Base-by-base conservation (phyloP, 2,888 invertebrate species). In the Plusia festucae region DNA sequence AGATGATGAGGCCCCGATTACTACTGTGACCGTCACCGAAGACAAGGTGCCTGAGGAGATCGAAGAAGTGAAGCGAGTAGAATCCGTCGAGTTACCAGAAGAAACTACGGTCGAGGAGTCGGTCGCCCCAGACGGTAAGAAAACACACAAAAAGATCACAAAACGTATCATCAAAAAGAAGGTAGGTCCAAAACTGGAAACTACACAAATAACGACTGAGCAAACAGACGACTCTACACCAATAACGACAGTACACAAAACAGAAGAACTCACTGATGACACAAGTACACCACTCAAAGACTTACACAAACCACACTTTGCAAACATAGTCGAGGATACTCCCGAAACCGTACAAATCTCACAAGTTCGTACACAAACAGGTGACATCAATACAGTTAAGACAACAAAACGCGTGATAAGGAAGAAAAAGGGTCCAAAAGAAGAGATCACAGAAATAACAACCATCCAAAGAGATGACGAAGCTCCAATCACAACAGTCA, bases 391-490 rank as follows among this genome's bases (percentile, higher is more conserved):
- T 0, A 16, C 54, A 0, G 13, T 65, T 0, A 60, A 55, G 9
- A 63, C 1, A 0, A 60, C 63, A 0, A 68, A 57, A 7, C 68
- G 68, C 0, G 22, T 51, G 0, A 54, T 70, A 6, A 68, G 60
- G 6, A 70, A 68, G 27, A 68, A 63, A 0, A 58, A 2, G 9
- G 63, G 63, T 2, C 56, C n/a, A 0, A 63, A 63, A 44, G 18
- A 53, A n/a, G 63, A 63, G n/a, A 18, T 79, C 71, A 53, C 53
- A 75, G 11, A 55, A 63, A 13, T 72, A 60, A 75, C 65, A 1
- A 40, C 54, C 0, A 18, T 65, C 0, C 88, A 73, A 81, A 92
- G 87, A 77, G 85, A 92, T 83, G 93, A 91, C 68, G 87, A 92
- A 70, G 71, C 81, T 30, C 86, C 87, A 0, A 80, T 85, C 67